Conservation (phyloP, 2,888 invertebrate genomes). For the Microctonus brassicae region DNA sequence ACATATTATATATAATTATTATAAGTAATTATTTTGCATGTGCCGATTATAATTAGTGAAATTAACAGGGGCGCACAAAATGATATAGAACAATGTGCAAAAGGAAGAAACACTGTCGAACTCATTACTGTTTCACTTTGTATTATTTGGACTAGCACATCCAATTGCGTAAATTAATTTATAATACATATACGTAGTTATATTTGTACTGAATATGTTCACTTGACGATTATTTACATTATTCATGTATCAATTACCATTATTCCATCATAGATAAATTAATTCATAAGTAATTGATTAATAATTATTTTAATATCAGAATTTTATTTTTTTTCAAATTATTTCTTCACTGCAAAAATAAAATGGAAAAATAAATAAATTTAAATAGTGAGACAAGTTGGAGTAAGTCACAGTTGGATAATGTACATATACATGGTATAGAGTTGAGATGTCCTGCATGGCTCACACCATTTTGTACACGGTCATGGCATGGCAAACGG, state of each 20-base stretch:
- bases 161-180: not conserved
- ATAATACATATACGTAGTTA: not conserved
- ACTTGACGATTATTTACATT: not conserved
- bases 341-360: too few relatives aligned
- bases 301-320: too few relatives aligned
- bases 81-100: not conserved
- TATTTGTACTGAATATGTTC: not conserved
- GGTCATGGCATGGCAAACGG: constrained; percentile 53
- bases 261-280: not conserved
- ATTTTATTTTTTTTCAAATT: too few relatives aligned
- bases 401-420: not conserved
- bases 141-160: not conserved
- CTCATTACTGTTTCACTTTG: not conserved
- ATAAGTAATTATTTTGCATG: not conserved
- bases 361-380: not conserved
- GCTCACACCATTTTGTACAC: constrained; percentile 16
- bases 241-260: not conserved
- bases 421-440: not conserved
- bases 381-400: not conserved
- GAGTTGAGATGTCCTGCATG: not conserved
- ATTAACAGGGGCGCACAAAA: not conserved
- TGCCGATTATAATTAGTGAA: constrained; percentile 1
- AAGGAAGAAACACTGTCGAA: not conserved
- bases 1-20: not conserved
- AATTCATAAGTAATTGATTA: not conserved